These are phyloP conservation scores for Drosophila leonis DNA, from an alignment of 2,888 invertebrate species.

Conservation along the genomic window DNA sequence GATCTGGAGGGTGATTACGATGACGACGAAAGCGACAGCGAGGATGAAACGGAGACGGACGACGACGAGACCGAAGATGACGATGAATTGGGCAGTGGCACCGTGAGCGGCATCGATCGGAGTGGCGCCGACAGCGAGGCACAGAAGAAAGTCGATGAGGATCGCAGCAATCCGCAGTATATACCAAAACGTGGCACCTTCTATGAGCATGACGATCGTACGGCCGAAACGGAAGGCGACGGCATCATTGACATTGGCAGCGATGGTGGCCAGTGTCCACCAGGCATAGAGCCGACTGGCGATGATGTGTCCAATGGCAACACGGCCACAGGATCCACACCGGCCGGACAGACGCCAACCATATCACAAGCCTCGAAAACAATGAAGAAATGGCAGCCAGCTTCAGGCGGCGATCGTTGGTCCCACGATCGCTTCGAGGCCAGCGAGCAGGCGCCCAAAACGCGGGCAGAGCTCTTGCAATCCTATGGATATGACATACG, in stretches of 20 bases:
- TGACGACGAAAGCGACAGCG: conserved; percentile 74
- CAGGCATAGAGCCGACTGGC: conserved; percentile 40
- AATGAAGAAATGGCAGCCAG: conserved; percentile 85
- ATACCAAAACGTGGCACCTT: conserved; percentile 98
- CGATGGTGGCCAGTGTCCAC: conserved; percentile 39
- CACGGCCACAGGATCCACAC: conserved; percentile 74
- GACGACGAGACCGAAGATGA: conserved; percentile 78
- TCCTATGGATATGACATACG: conserved; percentile 92
- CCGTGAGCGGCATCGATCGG: conserved; percentile 89
- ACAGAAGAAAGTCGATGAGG: conserved; percentile 94
- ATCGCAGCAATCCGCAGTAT: conserved; percentile 98
- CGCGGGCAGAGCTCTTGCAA: conserved; percentile 71
- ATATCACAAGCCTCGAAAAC: conserved; percentile 84
- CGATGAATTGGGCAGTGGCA: conserved; percentile 84
- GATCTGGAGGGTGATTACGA: conserved; percentile 84
- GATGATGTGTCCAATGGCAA: conserved; percentile 60
- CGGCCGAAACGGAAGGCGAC: conserved; percentile 88
- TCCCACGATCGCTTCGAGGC: conserved; percentile 90
- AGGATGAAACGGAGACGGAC: conserved; percentile 72
- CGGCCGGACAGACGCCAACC: conserved; percentile 83
- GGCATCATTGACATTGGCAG: conserved; percentile 43
- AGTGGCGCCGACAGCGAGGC: conserved; percentile 87
- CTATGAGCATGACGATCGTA: conserved; percentile 98
- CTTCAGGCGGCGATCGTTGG: conserved; percentile 89
- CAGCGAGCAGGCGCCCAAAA: conserved; percentile 87